A percentile compares a stretch with the other conserved stretches of the same genome.
phyloP scores from a whole-genome alignment of 2,113 vertebrate genomes.

The Chrysemys picta region DNA sequence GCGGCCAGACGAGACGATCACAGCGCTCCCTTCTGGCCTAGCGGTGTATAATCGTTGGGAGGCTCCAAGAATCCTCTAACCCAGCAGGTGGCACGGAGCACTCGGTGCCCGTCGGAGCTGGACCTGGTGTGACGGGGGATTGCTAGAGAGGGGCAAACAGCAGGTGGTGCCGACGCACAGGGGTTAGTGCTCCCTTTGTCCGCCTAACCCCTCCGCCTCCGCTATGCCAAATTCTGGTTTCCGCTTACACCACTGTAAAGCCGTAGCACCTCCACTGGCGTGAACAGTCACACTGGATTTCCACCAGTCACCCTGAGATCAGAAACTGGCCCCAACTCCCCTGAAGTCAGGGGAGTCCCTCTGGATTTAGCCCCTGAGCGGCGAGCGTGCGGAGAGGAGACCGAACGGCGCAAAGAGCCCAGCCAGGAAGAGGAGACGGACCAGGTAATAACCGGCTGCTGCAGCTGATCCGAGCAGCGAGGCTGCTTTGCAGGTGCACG shows the following conservation, averaged over 20 bases:
- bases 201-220: not conserved
- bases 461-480: not conserved
- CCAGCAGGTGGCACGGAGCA: not conserved
- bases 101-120: too few species aligned
- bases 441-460: too few species aligned
- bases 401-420: not conserved
- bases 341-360: not conserved
- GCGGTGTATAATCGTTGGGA: too few species aligned
- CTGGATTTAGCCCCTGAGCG: not conserved
- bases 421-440: not conserved
- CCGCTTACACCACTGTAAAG: not conserved
- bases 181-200: not conserved
- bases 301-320: not conserved
- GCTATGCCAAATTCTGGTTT: not conserved
- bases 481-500: too few species aligned
- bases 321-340: not conserved
- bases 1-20: not conserved
- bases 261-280: not conserved
- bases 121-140: too few species aligned
- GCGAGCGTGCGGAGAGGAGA: not conserved
- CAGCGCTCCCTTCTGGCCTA: not conserved
- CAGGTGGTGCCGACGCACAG: not conserved
- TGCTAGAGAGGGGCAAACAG: not conserved
- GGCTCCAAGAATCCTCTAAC: too few species aligned
- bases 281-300: not conserved